Evolutionary conservation across 2,797 vertebrate species (phyloP).

Genomic region (Scolopax rusticola): DNA sequence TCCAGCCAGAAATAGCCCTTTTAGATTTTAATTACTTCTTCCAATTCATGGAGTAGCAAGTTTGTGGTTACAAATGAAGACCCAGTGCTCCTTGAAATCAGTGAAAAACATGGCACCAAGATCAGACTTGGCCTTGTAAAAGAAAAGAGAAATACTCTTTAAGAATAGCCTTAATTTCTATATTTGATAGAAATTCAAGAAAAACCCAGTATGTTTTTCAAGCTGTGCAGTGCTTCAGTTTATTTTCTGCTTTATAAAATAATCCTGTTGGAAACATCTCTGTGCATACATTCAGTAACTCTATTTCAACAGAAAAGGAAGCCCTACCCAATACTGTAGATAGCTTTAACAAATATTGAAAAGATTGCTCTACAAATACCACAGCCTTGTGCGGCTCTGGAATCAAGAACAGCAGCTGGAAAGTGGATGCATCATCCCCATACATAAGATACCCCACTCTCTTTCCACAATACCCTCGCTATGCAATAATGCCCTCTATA

Average conservation of each 20-base stretch:
- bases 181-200: neutral
- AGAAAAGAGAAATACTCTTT: neutral
- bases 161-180: neutral
- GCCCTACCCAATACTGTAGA: neutral
- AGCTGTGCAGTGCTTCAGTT: neutral
- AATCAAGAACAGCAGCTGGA: neutral
- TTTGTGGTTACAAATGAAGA: neutral
- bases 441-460: neutral
- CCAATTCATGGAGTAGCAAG: neutral
- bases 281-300: slow-evolving; percentile 4
- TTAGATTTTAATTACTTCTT: neutral
- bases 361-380: neutral
- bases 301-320: slow-evolving; percentile 18
- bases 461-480: neutral
- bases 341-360: slow-evolving; percentile 31
- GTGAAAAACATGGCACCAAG: neutral
- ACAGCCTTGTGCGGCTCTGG: neutral
- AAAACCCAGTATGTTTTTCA: neutral
- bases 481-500: neutral
- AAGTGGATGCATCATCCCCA: neutral
- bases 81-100: neutral
- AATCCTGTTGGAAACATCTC: slow-evolving; percentile 34
- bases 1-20: neutral
- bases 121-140: neutral
- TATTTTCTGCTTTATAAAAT: slow-evolving; percentile 40